These are phyloP conservation scores for Pelagia noctiluca DNA, from an alignment of 30 jellyfish, hydroid and myxozoan species.

Conservation along the genomic window DNA sequence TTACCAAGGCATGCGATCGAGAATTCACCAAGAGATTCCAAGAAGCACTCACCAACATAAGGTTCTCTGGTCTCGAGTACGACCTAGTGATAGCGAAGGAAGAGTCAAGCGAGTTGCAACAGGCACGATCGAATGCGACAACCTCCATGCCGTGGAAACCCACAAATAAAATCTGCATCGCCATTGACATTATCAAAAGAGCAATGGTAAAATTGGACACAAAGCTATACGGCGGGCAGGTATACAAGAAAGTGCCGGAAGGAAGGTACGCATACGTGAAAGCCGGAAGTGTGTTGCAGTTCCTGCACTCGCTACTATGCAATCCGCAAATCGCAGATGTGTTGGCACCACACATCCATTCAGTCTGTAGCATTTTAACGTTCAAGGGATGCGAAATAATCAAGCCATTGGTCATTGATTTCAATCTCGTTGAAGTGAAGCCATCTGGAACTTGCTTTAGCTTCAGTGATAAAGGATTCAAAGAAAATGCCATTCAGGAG, in stretches of 20 bases:
- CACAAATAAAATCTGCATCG: slow-evolving; percentile 20
- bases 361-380: not conserved
- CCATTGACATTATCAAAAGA: slow-evolving; percentile 19
- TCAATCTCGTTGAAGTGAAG: too few relatives aligned
- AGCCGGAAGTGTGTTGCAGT: not conserved
- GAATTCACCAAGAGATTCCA: not conserved
- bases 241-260: not conserved
- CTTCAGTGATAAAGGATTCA: too few relatives aligned
- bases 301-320: slow-evolving; percentile 13
- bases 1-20: not conserved
- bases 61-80: slow-evolving; percentile 7
- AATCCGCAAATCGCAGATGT: slow-evolving; percentile 10
- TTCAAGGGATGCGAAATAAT: slow-evolving; percentile 1
- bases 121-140: not conserved
- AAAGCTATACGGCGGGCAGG: slow-evolving; percentile 8
- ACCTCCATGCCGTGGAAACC: slow-evolving; percentile 9
- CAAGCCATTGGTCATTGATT: not conserved
- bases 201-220: slow-evolving; percentile 19
- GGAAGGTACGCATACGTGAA: slow-evolving; percentile 10
- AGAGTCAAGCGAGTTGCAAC: not conserved
- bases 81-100: slow-evolving; percentile 3
- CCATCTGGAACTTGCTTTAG: too few relatives aligned
- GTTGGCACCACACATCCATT: not conserved
- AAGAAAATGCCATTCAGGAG: too few relatives aligned
- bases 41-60: slow-evolving; percentile 21